Evolutionary conservation across 2,888 invertebrate genomes (phyloP), one percentile per base, ranked within the genome.

Genomic region (Syritta pipiens): DNA sequence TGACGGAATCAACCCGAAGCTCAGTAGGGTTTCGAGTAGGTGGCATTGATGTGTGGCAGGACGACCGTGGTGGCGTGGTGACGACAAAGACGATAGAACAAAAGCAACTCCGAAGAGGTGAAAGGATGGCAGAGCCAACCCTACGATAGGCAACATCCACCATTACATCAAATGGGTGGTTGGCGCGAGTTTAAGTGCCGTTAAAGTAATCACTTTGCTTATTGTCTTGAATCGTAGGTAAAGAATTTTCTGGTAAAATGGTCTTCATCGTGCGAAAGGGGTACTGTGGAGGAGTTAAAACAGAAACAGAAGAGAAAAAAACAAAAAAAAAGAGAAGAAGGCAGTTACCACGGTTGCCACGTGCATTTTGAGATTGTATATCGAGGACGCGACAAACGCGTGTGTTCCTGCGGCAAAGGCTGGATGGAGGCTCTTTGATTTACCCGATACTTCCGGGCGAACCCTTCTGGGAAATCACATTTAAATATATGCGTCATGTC

Each of bases 111-210:
- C n/a, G 44, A 20, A 10, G 24, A 49, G 5, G 30, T 10, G 7
- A 14, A 24, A 46, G 26, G 30, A 19, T 17, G 12, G 19, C 10
- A 19, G 14, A 14, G 17, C 17, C 10, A 24, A 28, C 26, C 24
- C 14, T 48, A 10, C 3, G 12, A 14, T 24, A 35, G 35, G 28
- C 9, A 28, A 30, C 30, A 57, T 30, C 30, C 17, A 26, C n/a
- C 26, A 44, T 44, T 28, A 44, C 24, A n/a, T n/a, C 3, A 59
- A 59, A 59, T 30, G 42, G 28, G 28, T 32, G 20, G 59, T 22
- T 65, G 65, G 44, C 42, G 12, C 53, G 44, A n/a, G 44, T 44
- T 65, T 35, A 55, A 46, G 65, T 46, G 46, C 65, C 53, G 65
- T 65, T 53, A 65, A 65, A 46, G 44, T 46, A 55, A 65, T 65